phyloP scores from a whole-genome alignment of 2,888 invertebrate species.

The Gryllus longicercus region DNA sequence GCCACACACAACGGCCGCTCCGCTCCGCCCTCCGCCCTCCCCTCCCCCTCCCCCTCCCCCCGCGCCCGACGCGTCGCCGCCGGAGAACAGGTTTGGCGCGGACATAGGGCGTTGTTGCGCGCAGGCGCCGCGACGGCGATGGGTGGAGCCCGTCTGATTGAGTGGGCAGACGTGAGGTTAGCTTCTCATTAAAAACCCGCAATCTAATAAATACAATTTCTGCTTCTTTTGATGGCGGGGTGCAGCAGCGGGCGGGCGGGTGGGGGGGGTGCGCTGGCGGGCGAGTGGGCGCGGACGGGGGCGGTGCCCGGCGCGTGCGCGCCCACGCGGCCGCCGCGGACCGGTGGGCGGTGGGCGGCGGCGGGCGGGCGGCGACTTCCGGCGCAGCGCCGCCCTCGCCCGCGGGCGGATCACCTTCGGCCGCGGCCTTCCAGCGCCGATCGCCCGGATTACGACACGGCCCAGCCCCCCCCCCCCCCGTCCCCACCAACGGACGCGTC shows the following conservation, averaged over 20 bases:
- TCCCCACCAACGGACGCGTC: too few species aligned
- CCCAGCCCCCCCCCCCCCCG: too few species aligned
- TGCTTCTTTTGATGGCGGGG: not conserved
- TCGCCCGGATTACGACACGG: not conserved
- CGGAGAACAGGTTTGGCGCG: not conserved
- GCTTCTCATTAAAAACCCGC: not conserved
- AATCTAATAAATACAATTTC: conserved; percentile 6
- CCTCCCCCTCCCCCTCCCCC: not conserved
- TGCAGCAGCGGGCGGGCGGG: not conserved
- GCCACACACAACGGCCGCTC: too few species aligned
- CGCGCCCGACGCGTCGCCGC: not conserved
- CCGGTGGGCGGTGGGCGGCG: not conserved
- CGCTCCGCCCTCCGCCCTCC: too few species aligned
- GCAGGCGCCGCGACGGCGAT: not conserved
- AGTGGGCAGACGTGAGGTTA: conserved; percentile 8
- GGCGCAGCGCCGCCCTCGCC: not conserved
- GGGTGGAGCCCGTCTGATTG: conserved; percentile 3
- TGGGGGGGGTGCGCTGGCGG: not conserved
- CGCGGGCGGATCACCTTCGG: conserved; percentile 10
- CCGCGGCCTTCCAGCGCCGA: not conserved
- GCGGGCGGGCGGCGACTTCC: not conserved
- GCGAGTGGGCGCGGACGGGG: not conserved
- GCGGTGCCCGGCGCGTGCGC: not conserved
- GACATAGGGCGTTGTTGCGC: not conserved
- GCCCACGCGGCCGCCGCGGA: not conserved